Percentiles rank a stretch among this genome's conserved stretches.
phyloP scores from a whole-genome alignment of 2,888 invertebrate genomes.

The Drosophila macrospina region DNA sequence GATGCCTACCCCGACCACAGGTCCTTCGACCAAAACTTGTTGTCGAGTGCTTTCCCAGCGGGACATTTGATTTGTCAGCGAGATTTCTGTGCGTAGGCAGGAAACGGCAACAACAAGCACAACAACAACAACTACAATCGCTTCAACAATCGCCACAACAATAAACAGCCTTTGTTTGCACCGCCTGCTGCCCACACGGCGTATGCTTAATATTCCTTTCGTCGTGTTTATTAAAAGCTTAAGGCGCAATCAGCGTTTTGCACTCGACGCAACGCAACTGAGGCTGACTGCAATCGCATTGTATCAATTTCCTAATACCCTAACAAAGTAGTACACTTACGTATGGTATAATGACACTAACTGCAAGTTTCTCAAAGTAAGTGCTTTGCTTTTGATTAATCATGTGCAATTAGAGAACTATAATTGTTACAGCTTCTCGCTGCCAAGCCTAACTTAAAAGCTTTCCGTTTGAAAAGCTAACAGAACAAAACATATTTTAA shows the following conservation, averaged over 20 bases:
- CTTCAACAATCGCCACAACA: not conserved
- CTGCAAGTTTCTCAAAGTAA: too few species aligned
- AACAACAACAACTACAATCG: not conserved
- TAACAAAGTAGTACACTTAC: not conserved
- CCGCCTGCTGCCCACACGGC: conserved; percentile 23
- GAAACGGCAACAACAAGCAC: conserved; percentile 15
- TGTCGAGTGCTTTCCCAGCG: conserved; percentile 37
- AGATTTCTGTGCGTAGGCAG: conserved; percentile 27
- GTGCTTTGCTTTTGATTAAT: not conserved
- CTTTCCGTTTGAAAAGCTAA: too few species aligned
- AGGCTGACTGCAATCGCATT: conserved; percentile 11
- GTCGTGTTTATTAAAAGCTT: conserved; percentile 58
- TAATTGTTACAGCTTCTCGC: too few species aligned
- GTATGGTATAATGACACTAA: too few species aligned
- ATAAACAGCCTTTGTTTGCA: conserved; percentile 35
- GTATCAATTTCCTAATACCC: conserved; percentile 14
- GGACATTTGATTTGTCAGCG: conserved; percentile 46
- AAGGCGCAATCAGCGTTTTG: conserved; percentile 47
- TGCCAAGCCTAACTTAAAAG: too few species aligned
- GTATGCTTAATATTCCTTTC: conserved; percentile 49
- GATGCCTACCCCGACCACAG: not conserved
- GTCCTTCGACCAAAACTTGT: conserved; percentile 1
- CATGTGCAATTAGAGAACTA: not conserved
- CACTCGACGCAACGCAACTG: conserved; percentile 4
- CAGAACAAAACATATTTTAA: too few species aligned